These are phyloP conservation scores for Ptychadena robeensis DNA, from an alignment of 2,797 vertebrate species.

Conservation along the genomic window DNA sequence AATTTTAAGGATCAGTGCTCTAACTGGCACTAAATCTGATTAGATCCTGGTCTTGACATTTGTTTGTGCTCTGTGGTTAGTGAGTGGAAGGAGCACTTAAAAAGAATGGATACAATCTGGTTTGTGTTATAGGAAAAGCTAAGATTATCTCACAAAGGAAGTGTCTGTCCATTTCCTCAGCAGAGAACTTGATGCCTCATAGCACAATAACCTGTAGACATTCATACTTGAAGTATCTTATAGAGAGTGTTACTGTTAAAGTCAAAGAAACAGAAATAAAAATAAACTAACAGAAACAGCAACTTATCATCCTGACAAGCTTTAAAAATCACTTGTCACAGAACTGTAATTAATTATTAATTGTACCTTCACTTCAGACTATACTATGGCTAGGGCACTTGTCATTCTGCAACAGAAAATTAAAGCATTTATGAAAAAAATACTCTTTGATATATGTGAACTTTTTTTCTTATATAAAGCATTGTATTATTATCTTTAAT, in stretches of 20 bases:
- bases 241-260: neutral
- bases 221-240: neutral
- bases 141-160: slow-evolving; percentile 17
- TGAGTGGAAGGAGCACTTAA: slow-evolving; percentile 41
- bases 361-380: neutral
- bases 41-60: slow-evolving; percentile 56
- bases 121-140: slow-evolving; percentile 32
- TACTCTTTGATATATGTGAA: neutral
- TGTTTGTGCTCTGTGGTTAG: slow-evolving; percentile 48
- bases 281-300: neutral
- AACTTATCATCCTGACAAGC: neutral
- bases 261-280: neutral
- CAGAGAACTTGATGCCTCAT: neutral
- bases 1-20: slow-evolving; percentile 58
- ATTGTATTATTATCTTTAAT: neutral
- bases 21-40: slow-evolving; percentile 57
- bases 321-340: neutral
- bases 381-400: neutral
- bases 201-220: neutral
- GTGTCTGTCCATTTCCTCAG: slow-evolving; percentile 12
- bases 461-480: neutral
- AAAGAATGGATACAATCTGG: slow-evolving; percentile 36
- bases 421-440: neutral
- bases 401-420: neutral
- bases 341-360: neutral